These are phyloP conservation scores for Arrhopalites spinosus DNA, from an alignment of 2,888 invertebrate genomes.

Conservation along the genomic window DNA sequence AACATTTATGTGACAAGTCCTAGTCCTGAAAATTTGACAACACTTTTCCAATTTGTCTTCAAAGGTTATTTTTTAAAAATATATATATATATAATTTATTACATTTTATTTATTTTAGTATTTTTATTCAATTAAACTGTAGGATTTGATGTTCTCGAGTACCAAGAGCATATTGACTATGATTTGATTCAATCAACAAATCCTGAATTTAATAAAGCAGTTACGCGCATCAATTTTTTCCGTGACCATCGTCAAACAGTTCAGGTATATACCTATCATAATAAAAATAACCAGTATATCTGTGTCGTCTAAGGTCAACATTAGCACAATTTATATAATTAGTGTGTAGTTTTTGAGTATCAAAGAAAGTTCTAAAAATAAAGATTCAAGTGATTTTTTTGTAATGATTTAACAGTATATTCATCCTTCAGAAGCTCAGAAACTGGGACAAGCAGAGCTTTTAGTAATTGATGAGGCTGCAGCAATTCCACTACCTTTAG, in stretches of 20 bases:
- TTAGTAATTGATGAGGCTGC: conserved; percentile 98
- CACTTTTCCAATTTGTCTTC: conserved; percentile 94
- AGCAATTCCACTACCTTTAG: conserved; percentile 92
- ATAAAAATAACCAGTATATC: not conserved
- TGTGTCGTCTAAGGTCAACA: too few relatives aligned
- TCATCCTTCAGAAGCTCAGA: conserved; percentile 85
- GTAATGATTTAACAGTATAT: conserved; percentile 76
- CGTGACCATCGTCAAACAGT: conserved; percentile 91
- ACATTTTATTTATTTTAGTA: not conserved
- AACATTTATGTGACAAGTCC: conserved; percentile 98
- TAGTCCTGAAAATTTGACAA: conserved; percentile 96
- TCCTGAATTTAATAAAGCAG: conserved; percentile 94
- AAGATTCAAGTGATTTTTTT: too few relatives aligned
- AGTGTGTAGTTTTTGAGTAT: too few relatives aligned
- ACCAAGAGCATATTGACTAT: conserved; percentile 95
- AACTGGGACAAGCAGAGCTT: conserved; percentile 90
- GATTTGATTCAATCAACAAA: conserved; percentile 92
- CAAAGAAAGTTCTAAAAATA: too few relatives aligned
- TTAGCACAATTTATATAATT: too few relatives aligned
- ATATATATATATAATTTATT: too few relatives aligned
- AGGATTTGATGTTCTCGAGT: conserved; percentile 87
- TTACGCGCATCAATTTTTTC: conserved; percentile 89
- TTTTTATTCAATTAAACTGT: conserved; percentile 35
- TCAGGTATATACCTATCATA: conserved; percentile 66
- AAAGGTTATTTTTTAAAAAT: conserved; percentile 67